phyloP scores from a whole-genome alignment of 92 coral and sea anemone species.

The Umimayanthus chanpuru region DNA sequence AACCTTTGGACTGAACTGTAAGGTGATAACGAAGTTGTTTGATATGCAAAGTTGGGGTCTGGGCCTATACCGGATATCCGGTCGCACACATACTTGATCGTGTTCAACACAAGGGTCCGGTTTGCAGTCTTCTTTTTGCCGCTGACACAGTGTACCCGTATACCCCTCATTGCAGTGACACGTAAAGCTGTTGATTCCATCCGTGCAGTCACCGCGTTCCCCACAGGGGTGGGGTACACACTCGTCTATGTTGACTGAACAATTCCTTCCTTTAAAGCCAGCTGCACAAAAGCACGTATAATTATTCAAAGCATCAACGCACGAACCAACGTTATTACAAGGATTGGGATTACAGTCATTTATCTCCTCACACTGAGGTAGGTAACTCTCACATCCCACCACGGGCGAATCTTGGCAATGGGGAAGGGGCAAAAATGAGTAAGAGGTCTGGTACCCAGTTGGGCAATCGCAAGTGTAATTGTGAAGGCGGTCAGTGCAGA shows the following conservation, averaged over 20 bases:
- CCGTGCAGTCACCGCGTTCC: constrained; percentile 57
- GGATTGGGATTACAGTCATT: background rate
- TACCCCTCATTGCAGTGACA: constrained; percentile 80
- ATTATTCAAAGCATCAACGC: constrained; percentile 14
- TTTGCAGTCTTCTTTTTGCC: constrained; percentile 58
- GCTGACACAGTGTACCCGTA: constrained; percentile 72
- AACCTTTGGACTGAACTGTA: constrained; percentile 38
- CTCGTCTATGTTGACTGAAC: constrained; percentile 74
- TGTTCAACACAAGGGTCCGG: constrained; percentile 42
- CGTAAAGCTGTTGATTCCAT: constrained; percentile 66
- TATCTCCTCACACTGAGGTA: constrained; percentile 16
- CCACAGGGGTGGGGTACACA: constrained; percentile 56
- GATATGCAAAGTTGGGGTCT: constrained; percentile 36
- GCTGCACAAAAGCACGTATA: constrained; percentile 66
- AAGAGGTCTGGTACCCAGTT: constrained; percentile 52
- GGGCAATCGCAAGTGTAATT: constrained; percentile 73
- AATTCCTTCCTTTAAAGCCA: constrained; percentile 70
- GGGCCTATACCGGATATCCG: constrained; percentile 6
- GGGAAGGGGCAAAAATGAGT: background rate
- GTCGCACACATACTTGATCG: constrained; percentile 58
- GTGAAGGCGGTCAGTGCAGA: constrained; percentile 71
- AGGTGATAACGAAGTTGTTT: constrained; percentile 37
- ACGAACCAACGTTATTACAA: background rate
- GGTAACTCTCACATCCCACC: background rate
- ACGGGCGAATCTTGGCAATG: background rate